Evolutionary conservation across 2,113 vertebrate species (phyloP).

Genomic region (Zosterops borbonicus): DNA sequence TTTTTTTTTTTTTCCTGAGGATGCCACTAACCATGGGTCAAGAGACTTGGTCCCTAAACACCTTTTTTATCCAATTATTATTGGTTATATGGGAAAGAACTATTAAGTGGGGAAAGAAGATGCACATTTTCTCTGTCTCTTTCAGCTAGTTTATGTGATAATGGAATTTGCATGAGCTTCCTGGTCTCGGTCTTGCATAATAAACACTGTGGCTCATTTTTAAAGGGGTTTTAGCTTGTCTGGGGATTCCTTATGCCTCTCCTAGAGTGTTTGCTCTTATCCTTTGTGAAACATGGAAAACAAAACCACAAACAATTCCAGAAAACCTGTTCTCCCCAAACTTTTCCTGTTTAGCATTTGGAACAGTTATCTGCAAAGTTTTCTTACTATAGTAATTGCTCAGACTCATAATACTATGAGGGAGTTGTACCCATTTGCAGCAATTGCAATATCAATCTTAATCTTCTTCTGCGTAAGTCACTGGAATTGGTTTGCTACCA

Average conservation of each 20-base stretch:
- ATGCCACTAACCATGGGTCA: not conserved
- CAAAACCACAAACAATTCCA: not conserved
- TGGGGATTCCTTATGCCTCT: not conserved
- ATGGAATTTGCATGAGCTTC: not conserved
- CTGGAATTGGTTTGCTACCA: not conserved
- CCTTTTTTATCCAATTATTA: not conserved
- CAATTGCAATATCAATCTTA: not conserved
- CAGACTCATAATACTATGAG: not conserved
- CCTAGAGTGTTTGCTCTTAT: not conserved
- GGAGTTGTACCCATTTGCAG: not conserved
- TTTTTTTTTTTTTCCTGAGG: not conserved
- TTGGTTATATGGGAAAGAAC: not conserved
- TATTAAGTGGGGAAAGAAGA: not conserved
- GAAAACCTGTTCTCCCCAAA: not conserved
- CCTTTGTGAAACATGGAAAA: not conserved
- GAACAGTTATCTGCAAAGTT: not conserved
- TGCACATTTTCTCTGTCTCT: not conserved
- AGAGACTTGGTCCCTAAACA: not conserved
- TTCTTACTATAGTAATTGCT: not conserved
- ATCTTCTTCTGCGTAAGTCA: not conserved
- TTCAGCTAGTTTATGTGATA: not conserved
- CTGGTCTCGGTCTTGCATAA: not conserved
- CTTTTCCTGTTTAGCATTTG: not conserved
- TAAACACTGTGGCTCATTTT: not conserved
- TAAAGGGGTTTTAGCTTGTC: not conserved